Evolutionary conservation across 2,888 invertebrate species (phyloP), one percentile per base, ranked within the genome.

Genomic region (Cordilura impudica): DNA sequence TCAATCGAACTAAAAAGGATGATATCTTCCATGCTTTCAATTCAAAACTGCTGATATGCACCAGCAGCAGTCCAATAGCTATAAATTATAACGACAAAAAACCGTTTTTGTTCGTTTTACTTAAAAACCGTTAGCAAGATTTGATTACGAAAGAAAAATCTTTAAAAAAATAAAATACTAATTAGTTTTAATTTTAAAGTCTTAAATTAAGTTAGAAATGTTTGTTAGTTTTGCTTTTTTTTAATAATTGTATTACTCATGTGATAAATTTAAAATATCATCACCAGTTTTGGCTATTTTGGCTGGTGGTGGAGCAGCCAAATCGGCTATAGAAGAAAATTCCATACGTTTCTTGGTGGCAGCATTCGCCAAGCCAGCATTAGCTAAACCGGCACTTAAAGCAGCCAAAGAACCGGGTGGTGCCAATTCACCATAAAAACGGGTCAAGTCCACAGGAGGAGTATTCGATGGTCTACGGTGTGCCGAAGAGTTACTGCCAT

Each of bases 201-300:
- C 35, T 39, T 39, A 39, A 39, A 39, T 35, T n/a, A 4, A 18
- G 7, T 49, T 7, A 54, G n/a, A 35, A 31, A 31, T 47, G 6
- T 29, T 47, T 7, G 2, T 19, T 63, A 12, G 6, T n/a, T n/a
- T 29, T 7, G 16, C 16, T 26, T 51, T 51, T 5, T 35, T 14
- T 19, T 58, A n/a, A 10, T 4, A 18, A 19, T 47, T 21, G 14
- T 6, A 71, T 86, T 84, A 89, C 81, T 89, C 89, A 74, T 88
- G 88, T 19, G 89, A 89, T 70, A 89, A 81, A 83, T 89, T 89
- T n/a, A 89, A 81, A 31, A 88, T 87, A 75, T 89, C 89, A 80
- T 89, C 89, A 71, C 84, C 85, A 81, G 92, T 92, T 87, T 93
- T 93, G 4, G 92, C 89, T 56, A 93, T 89, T 87, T 94, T 94